Base-by-base conservation (phyloP, 2,888 invertebrate species). In the Eledone cirrhosa region DNA sequence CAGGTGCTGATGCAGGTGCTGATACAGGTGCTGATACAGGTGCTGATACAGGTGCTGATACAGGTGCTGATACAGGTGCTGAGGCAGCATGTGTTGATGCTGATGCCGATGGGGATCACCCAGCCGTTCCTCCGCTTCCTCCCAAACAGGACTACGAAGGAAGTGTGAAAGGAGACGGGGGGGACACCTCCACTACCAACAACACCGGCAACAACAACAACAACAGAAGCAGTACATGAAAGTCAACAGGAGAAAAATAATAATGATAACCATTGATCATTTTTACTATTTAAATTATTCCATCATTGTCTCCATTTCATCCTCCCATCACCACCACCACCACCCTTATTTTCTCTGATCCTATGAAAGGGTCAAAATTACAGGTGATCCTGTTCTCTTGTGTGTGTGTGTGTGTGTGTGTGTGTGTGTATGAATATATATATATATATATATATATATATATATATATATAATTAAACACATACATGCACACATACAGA, bases 61-160 rank as follows among this genome's bases (percentile, higher is more conserved):
- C n/a, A n/a, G n/a, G n/a, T n/a, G n/a, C n/a, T n/a, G n/a, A n/a
- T n/a, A n/a, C n/a, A n/a, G n/a, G 41, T 41, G 41, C 41, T 41
- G 41, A 41, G 41, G 41, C 41, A 41, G 41, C 41, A 11, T 41
- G 41, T 41, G 41, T 41, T 41, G 41, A 41, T 41, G 41, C 41
- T 41, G 41, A 41, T 41, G 41, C 41, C 41, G 72, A 72, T 72
- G 72, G 72, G 22, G 72, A 72, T n/a, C 72, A 72, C 11, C 72
- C 72, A 41, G 41, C 31, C 31, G 72, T 41, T 24, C 72, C 33
- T 41, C 72, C 41, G 8, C n/a, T 41, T 41, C 33, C 72, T 24
- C 72, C 33, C 31, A 31, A 22, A 8, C 8, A 72, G 13, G 72
- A n/a, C 41, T 41, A 8, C 31, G 33, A 22, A 8, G 19, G 41